Base-by-base conservation (phyloP, 2,797 vertebrate species). In the Salarias fasciatus region DNA sequence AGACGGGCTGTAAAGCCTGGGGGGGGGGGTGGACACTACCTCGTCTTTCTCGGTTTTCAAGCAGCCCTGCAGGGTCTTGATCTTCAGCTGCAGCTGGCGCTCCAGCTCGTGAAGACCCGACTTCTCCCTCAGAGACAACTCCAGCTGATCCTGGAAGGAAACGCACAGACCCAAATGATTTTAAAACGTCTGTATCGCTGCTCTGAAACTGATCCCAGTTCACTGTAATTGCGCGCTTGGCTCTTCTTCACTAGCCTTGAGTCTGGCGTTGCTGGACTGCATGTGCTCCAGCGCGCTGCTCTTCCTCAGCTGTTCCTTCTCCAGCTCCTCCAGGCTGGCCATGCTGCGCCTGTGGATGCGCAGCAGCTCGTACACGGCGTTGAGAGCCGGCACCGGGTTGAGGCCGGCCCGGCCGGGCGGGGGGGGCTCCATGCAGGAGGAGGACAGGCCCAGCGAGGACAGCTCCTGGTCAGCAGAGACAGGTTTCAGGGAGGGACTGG, bases 31-130 rank as follows among this genome's bases (percentile, higher is more conserved):
- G 6, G 33, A 6, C 9, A 5, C 9, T 6, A 35, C 33, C 33
- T 35, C 33, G 2, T 35, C 33, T 5, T 35, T 35, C 75, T 99
- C 97, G 31, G 94, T 96, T 91, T 98, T 98, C 64, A 99, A 92
- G 74, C 96, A 94, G 82, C 94, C 95, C 78, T 97, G 96, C 69
- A 99, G 86, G 72, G 93, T 97, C 83, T 95, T 95, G 51, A 96
- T 96, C 89, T 96, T 99, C 75, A 94, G 93, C 37, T 96, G 96
- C 2, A 97, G 87, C 79, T 98, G 97, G 65, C 97, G 91, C 72
- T 99, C 96, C 7, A 93, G 94, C 86, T 99, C 97, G 41, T 95
- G 95, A 42, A 98, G 92, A 40, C 95, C 94, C 3, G 93, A 92
- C 80, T 95, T 94, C 87, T 99, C 96, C 72, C 97, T 95, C 69